These are phyloP conservation scores for Cheilosia variabilis DNA, from an alignment of 2,888 invertebrate species.

Conservation along the genomic window DNA sequence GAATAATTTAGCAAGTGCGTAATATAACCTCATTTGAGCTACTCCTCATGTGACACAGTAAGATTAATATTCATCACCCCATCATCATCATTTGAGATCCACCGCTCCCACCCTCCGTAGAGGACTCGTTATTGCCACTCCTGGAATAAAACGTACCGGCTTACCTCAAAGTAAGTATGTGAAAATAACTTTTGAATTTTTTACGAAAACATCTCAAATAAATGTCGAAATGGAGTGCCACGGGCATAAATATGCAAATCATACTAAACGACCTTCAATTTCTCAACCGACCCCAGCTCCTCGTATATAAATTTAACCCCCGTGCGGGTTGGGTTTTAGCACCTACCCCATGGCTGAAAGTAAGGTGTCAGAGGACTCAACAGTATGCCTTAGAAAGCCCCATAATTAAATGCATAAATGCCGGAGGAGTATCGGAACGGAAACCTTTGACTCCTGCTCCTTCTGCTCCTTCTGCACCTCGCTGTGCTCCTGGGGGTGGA, in stretches of 20 bases:
- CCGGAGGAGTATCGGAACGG: conserved; percentile 12
- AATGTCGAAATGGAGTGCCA: conserved; percentile 59
- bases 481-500: conserved; percentile 14
- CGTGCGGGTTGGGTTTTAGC: conserved; percentile 58
- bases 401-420: conserved; percentile 71
- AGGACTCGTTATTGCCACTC: conserved; percentile 12
- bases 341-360: conserved; percentile 47
- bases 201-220: conserved; percentile 67
- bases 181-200: conserved; percentile 74
- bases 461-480: not conserved
- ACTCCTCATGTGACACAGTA: conserved; percentile 9
- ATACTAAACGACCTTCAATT: conserved; percentile 76
- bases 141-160: conserved; percentile 61
- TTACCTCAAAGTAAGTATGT: conserved; percentile 73
- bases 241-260: conserved; percentile 75
- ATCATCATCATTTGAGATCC: conserved; percentile 34
- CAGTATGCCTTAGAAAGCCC: conserved; percentile 52
- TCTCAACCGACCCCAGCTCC: conserved; percentile 65
- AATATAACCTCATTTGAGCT: conserved; percentile 21
- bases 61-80: conserved; percentile 66
- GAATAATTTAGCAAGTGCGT: conserved; percentile 53
- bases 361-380: conserved; percentile 57
- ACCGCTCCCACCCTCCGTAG: not conserved
- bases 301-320: conserved; percentile 35
- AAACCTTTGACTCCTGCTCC: conserved; percentile 43